Evolutionary conservation across 2,113 vertebrate species (phyloP).

Genomic region (Gyps fulvus): DNA sequence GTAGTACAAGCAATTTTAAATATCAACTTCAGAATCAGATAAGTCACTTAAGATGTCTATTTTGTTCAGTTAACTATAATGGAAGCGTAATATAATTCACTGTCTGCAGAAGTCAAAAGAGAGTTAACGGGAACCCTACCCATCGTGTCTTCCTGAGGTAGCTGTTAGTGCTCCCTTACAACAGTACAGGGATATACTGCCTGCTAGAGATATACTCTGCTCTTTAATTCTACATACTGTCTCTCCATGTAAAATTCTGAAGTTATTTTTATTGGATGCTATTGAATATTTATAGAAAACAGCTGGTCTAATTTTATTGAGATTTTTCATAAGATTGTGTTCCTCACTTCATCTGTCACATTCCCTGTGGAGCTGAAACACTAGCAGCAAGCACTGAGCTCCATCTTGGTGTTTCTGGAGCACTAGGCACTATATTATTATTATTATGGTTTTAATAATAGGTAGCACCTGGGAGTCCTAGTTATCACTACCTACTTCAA

Average conservation of each 20-base stretch:
- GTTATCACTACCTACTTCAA: not conserved
- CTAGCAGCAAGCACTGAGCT: not conserved
- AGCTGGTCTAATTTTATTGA: not conserved
- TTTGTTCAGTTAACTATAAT: constrained; percentile 2
- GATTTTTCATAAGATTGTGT: not conserved
- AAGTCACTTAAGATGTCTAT: not conserved
- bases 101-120: not conserved
- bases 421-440: not conserved
- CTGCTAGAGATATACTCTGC: not conserved
- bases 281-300: not conserved
- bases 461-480: not conserved
- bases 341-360: not conserved
- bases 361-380: not conserved
- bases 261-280: not conserved
- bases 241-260: not conserved
- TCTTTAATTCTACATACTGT: not conserved
- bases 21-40: not conserved
- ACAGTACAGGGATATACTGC: not conserved
- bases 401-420: not conserved
- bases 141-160: not conserved
- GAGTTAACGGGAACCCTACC: not conserved
- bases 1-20: not conserved
- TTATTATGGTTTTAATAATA: not conserved
- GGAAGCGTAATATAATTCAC: not conserved
- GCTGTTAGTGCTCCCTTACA: not conserved